These are phyloP conservation scores for Cyprinus carpio DNA, from an alignment of 2,113 vertebrate genomes.

Conservation along the genomic window DNA sequence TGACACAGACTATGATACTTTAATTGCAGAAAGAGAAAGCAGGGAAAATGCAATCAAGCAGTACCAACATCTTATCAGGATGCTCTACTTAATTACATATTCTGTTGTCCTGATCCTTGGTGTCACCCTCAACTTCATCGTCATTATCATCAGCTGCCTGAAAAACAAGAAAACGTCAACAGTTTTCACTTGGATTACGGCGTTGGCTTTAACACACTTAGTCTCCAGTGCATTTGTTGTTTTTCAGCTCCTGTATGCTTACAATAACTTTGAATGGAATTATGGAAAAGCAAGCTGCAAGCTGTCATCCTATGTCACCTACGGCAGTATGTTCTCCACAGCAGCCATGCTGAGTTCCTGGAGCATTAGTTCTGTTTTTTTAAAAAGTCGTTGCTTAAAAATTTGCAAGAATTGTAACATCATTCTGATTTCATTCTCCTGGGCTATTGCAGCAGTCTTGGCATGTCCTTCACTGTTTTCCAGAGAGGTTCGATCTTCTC, in stretches of 20 bases:
- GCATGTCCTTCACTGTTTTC: constrained; percentile 44
- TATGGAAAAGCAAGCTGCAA: constrained; percentile 42
- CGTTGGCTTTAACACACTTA: constrained; percentile 41
- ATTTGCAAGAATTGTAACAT: not conserved
- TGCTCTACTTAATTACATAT: constrained; percentile 26
- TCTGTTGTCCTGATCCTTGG: constrained; percentile 18
- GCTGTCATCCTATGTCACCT: constrained; percentile 43
- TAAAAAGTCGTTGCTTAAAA: not conserved
- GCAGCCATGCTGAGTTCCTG: constrained; percentile 47
- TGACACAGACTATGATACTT: not conserved
- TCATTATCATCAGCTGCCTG: not conserved
- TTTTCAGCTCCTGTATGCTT: constrained; percentile 38
- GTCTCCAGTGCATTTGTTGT: constrained; percentile 23
- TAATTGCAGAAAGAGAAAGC: accelerated
- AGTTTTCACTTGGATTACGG: constrained; percentile 25
- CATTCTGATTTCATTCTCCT: constrained; percentile 33
- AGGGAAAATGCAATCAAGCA: not conserved
- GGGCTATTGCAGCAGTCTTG: constrained; percentile 29
- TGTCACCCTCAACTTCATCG: constrained; percentile 23
- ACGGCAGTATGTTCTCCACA: constrained; percentile 41
- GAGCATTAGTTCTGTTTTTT: constrained; percentile 26
- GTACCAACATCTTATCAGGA: not conserved
- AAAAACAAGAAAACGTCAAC: not conserved
- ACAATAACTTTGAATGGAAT: constrained; percentile 40
- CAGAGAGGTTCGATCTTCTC: constrained; percentile 9